Evolutionary conservation across 2,113 vertebrate genomes (phyloP).

Genomic region (Otis tarda): DNA sequence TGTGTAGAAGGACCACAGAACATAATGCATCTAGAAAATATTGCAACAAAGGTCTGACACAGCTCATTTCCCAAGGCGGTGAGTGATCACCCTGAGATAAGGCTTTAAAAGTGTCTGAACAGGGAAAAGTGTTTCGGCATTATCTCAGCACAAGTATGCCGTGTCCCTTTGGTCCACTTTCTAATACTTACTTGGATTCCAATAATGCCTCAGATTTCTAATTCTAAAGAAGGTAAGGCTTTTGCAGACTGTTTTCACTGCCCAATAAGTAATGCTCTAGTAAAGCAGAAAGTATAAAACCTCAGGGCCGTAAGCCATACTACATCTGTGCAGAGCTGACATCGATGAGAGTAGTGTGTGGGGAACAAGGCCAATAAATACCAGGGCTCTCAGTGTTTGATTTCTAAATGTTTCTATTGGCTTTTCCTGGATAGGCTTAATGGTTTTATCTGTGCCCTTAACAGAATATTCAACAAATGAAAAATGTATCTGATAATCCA

Average conservation of each 20-base stretch:
- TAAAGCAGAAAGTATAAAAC: not conserved
- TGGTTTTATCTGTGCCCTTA: constrained; percentile 5
- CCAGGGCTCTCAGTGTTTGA: not conserved
- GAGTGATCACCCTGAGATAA: not conserved
- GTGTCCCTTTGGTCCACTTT: not conserved
- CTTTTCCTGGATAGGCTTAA: not conserved
- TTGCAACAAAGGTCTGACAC: not conserved
- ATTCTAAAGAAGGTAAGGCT: not conserved
- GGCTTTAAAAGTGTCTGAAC: not conserved
- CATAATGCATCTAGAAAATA: not conserved
- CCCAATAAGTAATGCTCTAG: not conserved
- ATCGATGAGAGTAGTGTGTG: not conserved
- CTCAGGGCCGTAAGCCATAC: not conserved
- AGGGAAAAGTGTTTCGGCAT: not conserved
- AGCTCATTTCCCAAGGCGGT: not conserved
- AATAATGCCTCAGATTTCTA: not conserved
- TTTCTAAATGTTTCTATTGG: not conserved
- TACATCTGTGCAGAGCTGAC: not conserved
- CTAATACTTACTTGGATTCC: not conserved
- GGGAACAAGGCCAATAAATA: not conserved
- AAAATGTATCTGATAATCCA: not conserved
- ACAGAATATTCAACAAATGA: constrained; percentile 11
- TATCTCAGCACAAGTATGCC: not conserved
- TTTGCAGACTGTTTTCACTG: not conserved
- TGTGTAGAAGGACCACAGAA: not conserved